Percentiles rank a stretch among this genome's conserved stretches.
Evolutionary conservation across 2,888 invertebrate species (phyloP).

Genomic region (Lepidocyrtinus sp.): DNA sequence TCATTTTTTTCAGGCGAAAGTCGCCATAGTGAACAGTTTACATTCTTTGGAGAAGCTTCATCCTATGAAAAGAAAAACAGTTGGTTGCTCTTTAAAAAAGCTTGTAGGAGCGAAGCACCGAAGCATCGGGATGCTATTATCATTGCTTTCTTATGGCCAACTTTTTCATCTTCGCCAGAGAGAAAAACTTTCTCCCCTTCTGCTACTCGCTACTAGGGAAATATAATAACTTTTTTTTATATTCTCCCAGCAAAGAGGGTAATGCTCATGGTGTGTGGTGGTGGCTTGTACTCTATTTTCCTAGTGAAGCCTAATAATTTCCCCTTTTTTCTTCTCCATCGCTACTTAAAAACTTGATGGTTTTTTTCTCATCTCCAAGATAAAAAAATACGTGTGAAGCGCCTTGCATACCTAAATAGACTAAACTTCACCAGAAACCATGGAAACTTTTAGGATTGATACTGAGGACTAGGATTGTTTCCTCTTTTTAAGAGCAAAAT

Average conservation of each 20-base stretch:
- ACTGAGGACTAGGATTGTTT: not conserved
- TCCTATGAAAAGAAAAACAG: conserved; percentile 16
- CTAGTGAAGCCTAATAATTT: conserved; percentile 35
- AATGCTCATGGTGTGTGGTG: conserved; percentile 9
- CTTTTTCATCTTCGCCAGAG: conserved; percentile 11
- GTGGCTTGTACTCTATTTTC: not conserved
- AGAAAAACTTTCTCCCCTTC: conserved; percentile 17
- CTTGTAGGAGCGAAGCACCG: not conserved
- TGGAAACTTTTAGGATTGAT: conserved; percentile 13
- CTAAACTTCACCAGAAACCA: not conserved
- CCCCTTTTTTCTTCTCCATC: conserved; percentile 30
- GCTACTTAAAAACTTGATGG: conserved; percentile 59
- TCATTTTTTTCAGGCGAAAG: conserved; percentile 18
- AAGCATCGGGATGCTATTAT: conserved; percentile 19
- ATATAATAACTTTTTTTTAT: conserved; percentile 16
- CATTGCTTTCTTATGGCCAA: conserved; percentile 17
- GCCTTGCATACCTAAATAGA: conserved; percentile 56
- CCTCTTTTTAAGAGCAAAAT: not conserved
- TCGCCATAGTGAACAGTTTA: conserved; percentile 27
- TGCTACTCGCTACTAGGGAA: not conserved
- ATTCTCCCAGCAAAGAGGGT: not conserved
- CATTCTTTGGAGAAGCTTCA: conserved; percentile 23
- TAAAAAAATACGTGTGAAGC: conserved; percentile 56
- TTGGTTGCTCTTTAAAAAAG: conserved; percentile 14
- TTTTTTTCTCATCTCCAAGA: conserved; percentile 51